A percentile compares a stretch with the other conserved stretches of the same genome.
Conservation (phyloP, 2,797 vertebrate genomes). For the Rhinichthys osculus region DNA sequence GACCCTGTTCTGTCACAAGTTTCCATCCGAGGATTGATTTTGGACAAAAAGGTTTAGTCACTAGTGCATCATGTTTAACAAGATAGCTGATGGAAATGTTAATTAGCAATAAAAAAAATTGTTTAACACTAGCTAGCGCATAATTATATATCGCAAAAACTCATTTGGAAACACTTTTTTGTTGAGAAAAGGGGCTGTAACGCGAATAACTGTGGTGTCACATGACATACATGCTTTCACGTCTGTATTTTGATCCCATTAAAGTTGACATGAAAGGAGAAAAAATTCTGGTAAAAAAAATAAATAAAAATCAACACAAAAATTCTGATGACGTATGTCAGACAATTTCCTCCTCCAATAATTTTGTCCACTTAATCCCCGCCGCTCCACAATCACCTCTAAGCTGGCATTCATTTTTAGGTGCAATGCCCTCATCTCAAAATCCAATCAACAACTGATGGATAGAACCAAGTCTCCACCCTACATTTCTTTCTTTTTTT, state of each 20-base stretch:
- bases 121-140: not conserved
- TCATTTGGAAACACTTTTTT: no score
- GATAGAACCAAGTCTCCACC: not conserved
- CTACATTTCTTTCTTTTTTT: not conserved
- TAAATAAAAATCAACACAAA: not conserved
- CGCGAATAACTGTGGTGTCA: not conserved
- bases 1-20: not conserved
- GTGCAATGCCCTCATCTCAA: not conserved
- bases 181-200: not conserved
- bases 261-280: not conserved
- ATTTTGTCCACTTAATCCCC: not conserved
- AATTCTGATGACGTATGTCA: not conserved
- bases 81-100: not conserved
- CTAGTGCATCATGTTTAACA: not conserved
- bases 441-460: constrained; percentile 1
- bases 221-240: not conserved
- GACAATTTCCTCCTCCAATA: not conserved
- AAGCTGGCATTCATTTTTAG: not conserved
- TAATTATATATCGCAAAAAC: not conserved
- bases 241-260: not conserved
- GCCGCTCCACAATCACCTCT: not conserved
- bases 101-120: not conserved
- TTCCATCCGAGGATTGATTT: not conserved
- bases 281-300: no score
- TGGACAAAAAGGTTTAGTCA: not conserved